Base-by-base conservation (phyloP, 2,888 invertebrate genomes). In the Synanthedon myopaeformis region DNA sequence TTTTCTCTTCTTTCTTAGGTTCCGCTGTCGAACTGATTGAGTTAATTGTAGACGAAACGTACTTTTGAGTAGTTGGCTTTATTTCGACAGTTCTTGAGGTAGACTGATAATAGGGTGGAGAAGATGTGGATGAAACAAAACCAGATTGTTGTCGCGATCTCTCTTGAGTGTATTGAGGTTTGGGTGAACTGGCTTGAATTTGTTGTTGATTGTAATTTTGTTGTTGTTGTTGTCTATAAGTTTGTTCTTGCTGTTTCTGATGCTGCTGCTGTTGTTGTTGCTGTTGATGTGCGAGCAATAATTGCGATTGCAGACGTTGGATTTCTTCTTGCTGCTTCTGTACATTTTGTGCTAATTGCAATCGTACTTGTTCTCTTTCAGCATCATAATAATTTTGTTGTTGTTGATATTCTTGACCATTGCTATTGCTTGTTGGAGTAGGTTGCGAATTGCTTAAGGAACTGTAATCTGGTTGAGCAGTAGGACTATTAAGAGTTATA, bases 261-360 rank as follows among this genome's bases (percentile, higher is more conserved):
- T 69, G 64, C 35, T 68, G 67, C 42, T 71, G 70, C 51, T 70
- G 67, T 54, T 72, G 73, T 54, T 69, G 72, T 28, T 79, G 78
- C 56, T 84, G 79, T 56, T 86, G 79, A 63, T 86, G 84, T 41
- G 82, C 76, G 51, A 69, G 68, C 12, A 76, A 62, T 54, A 87
- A 59, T 63, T 88, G 86, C 41, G 74, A 62, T 70, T 88, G 85
- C n/a, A 88, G 70, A 14, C 82, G 71, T 67, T 88, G 82, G 55
- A 87, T 86, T 74, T 89, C 88, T 70, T 89, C 88, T 67, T 88
- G 86, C 67, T 88, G 87, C 55, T 89, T 88, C 66, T 85, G 78
- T 4, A 87, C 88, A 60, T 88, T 88, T 64, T 81, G 80, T 4
- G 81, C 85, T 56, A 85, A 65, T 59, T 84, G 84, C 55, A 73